Base-by-base conservation (phyloP, 2,113 vertebrate species). In the Meles meles region DNA sequence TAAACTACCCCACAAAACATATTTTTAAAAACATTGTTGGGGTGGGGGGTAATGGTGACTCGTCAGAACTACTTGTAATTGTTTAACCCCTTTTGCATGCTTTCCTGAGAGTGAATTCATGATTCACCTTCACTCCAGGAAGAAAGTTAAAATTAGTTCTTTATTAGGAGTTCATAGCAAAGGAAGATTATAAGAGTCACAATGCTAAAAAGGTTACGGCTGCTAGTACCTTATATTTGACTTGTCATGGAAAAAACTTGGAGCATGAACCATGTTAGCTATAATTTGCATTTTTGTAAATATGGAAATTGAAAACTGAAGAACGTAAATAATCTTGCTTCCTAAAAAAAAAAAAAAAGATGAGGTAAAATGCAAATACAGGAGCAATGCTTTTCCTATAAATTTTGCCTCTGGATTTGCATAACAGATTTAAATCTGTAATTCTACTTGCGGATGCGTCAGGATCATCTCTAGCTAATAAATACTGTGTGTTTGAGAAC, bases 251-350 rank as follows among this genome's bases (percentile, higher is more conserved):
- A 61, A 87, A 72, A 88, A 61, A 25, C 37, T 93, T 6, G 23
- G 34, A 89, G 34, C 25, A 31, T 4, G 37, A 95, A 23, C 18
- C 25, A 5, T 57, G 17, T 59, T 59, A 42, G 20, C 39, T 74
- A n/a, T 47, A 84, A 81, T 96, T 76, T 96, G 49, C 42, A 74
- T 95, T 85, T 88, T 93, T 88, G 47, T 95, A 96, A 98, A 94
- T 80, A 94, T 47, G 61, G 29, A 93, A 94, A 80, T 76, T 76
- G 11, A 67, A 97, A 88, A 79, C 55, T 21, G 47, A 63, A 59
- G n/a, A 29, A 83, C 44, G 39, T 80, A 92, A 94, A 88, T 88
- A 81, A 63, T 83, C 31, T 44, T 91, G 21, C 67, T 83, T 96
- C 63, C 86, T 95, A 81, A 88, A 92, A n/a, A 82, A 82, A 67